These are phyloP conservation scores for Macrostomum lignano DNA, from an alignment of 1,140 invertebrate genomes.

Conservation along the genomic window DNA sequence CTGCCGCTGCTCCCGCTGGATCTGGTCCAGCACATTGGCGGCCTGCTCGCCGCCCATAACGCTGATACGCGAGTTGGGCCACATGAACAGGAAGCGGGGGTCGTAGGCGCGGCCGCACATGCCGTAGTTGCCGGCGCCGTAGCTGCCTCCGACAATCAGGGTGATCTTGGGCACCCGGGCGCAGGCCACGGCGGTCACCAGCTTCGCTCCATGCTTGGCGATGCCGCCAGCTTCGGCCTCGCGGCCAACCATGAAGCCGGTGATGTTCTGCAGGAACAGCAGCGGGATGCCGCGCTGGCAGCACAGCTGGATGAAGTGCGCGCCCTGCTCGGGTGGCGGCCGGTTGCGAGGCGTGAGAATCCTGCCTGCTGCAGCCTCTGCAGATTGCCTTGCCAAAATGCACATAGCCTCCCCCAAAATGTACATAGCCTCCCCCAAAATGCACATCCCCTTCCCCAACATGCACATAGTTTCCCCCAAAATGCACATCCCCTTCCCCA, in stretches of 20 bases:
- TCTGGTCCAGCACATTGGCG: constrained; percentile 23
- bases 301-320: constrained; percentile 87
- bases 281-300: constrained; percentile 71
- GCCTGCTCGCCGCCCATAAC: constrained; percentile 30
- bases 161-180: constrained; percentile 76
- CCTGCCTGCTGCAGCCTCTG: too few relatives aligned
- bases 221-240: constrained; percentile 87
- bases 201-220: constrained; percentile 90
- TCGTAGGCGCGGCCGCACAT: constrained; percentile 39
- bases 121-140: constrained; percentile 73
- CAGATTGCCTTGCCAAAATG: too few relatives aligned
- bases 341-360: too few relatives aligned
- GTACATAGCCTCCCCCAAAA: too few relatives aligned
- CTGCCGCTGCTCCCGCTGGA: constrained; percentile 41
- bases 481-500: too few relatives aligned
- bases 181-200: constrained; percentile 89
- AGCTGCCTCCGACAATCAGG: constrained; percentile 28
- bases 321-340: too few relatives aligned
- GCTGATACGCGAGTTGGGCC: constrained; percentile 27
- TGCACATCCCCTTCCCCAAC: too few relatives aligned
- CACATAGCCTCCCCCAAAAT: too few relatives aligned
- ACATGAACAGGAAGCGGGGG: constrained; percentile 27
- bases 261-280: constrained; percentile 86
- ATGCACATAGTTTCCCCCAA: too few relatives aligned
- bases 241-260: constrained; percentile 86